These are phyloP conservation scores for Tauraco erythrolophus DNA, from an alignment of 2,113 vertebrate species.

Conservation along the genomic window DNA sequence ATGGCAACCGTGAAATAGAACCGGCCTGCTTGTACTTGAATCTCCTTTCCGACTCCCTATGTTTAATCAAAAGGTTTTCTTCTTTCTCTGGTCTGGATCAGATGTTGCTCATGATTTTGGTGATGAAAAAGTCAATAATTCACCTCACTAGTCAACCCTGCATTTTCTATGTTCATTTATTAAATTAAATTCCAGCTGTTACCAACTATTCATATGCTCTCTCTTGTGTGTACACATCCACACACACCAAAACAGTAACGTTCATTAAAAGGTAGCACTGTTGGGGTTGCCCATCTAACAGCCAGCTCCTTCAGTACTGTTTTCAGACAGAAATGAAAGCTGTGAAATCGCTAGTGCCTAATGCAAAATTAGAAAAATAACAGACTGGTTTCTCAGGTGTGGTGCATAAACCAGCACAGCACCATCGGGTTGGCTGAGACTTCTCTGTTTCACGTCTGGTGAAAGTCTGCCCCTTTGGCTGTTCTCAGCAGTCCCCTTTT, in stretches of 20 bases:
- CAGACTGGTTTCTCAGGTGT: not conserved
- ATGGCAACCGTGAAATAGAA: not conserved
- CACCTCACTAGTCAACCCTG: constrained; percentile 41
- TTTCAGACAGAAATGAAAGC: not conserved
- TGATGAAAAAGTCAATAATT: constrained; percentile 58
- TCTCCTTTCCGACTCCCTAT: not conserved
- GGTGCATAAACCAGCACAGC: not conserved
- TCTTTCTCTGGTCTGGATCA: constrained; percentile 10
- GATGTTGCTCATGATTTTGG: not conserved
- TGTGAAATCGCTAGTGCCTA: not conserved
- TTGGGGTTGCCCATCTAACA: not conserved
- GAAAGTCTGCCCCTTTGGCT: not conserved
- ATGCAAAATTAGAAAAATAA: not conserved
- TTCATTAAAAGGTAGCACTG: not conserved
- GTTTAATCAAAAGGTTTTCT: constrained; percentile 51
- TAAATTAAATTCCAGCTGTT: constrained; percentile 66
- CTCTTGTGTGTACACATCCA: not conserved
- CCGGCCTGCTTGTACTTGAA: not conserved
- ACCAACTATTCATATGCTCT: not conserved
- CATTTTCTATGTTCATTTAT: constrained; percentile 44
- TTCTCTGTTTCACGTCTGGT: not conserved
- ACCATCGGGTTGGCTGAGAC: not conserved
- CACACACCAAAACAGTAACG: not conserved
- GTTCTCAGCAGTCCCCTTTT: not conserved
- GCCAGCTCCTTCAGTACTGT: not conserved